phyloP scores from a whole-genome alignment of 2,888 invertebrate genomes.

The Leucania comma region DNA sequence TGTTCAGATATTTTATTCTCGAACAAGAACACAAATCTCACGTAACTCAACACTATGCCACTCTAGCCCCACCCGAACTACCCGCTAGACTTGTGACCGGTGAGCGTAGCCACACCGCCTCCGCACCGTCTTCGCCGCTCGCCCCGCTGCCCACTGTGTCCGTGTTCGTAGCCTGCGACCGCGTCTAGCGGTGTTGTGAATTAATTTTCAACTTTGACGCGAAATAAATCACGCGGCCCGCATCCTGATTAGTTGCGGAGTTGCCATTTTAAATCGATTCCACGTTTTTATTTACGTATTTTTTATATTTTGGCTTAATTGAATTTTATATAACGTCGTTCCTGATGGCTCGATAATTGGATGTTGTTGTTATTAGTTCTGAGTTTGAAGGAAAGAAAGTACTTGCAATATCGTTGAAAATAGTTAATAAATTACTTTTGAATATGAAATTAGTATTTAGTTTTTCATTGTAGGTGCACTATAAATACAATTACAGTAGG shows the following conservation, averaged over 20 bases:
- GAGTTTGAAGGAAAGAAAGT: conserved; percentile 3
- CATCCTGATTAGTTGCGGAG: conserved; percentile 82
- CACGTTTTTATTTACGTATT: conserved; percentile 66
- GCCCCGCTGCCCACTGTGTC: too few relatives aligned
- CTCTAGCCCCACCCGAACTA: too few relatives aligned
- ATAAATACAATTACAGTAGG: too few relatives aligned
- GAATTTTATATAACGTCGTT: conserved; percentile 57
- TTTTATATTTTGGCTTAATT: conserved; percentile 62
- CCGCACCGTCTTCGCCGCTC: too few relatives aligned
- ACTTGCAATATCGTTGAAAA: neutral
- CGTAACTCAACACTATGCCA: too few relatives aligned
- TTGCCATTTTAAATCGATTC: conserved; percentile 76
- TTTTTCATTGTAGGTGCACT: too few relatives aligned
- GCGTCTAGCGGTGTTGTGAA: conserved; percentile 78
- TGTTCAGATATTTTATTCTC: too few relatives aligned
- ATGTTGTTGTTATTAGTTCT: conserved; percentile 38
- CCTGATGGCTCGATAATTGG: conserved; percentile 46
- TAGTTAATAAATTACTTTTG: neutral
- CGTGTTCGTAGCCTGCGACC: conserved; percentile 18
- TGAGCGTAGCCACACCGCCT: too few relatives aligned
- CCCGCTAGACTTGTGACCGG: too few relatives aligned
- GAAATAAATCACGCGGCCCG: conserved; percentile 84
- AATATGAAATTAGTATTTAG: too few relatives aligned
- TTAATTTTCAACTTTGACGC: conserved; percentile 87
- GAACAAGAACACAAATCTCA: too few relatives aligned